phyloP scores from a whole-genome alignment of 1,140 invertebrate genomes.

The Mylabris phalerata region DNA sequence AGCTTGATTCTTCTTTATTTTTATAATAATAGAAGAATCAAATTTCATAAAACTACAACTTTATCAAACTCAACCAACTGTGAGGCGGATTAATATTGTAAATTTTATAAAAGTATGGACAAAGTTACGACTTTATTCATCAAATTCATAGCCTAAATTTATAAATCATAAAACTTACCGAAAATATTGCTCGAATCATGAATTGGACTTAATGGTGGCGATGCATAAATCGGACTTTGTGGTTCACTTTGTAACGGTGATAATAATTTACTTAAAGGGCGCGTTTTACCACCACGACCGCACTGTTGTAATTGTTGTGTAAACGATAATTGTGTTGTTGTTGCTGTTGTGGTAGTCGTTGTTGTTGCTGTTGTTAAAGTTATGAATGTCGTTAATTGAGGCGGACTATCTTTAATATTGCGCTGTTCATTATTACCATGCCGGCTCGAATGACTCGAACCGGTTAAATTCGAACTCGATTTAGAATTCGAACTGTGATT shows the following conservation, averaged over 20 bases:
- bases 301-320: slow-evolving; percentile 71
- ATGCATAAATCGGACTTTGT: slow-evolving; percentile 68
- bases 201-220: slow-evolving; percentile 64
- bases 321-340: slow-evolving; percentile 51
- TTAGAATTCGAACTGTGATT: slow-evolving; percentile 66
- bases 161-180: slow-evolving; percentile 22
- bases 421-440: slow-evolving; percentile 30
- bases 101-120: too few relatives aligned
- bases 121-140: not conserved
- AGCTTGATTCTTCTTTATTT: too few relatives aligned
- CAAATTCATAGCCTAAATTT: too few relatives aligned
- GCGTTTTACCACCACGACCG: slow-evolving; percentile 50
- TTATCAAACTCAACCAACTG: too few relatives aligned
- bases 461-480: slow-evolving; percentile 63
- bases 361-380: too few relatives aligned
- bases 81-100: too few relatives aligned
- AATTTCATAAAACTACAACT: too few relatives aligned
- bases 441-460: slow-evolving; percentile 42
- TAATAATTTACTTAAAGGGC: slow-evolving; percentile 55
- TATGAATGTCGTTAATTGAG: too few relatives aligned
- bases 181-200: slow-evolving; percentile 47
- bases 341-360: not conserved
- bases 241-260: slow-evolving; percentile 68
- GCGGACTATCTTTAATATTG: too few relatives aligned
- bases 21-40: too few relatives aligned